phyloP scores from a whole-genome alignment of 2,797 vertebrate species.

The Characodon lateralis region DNA sequence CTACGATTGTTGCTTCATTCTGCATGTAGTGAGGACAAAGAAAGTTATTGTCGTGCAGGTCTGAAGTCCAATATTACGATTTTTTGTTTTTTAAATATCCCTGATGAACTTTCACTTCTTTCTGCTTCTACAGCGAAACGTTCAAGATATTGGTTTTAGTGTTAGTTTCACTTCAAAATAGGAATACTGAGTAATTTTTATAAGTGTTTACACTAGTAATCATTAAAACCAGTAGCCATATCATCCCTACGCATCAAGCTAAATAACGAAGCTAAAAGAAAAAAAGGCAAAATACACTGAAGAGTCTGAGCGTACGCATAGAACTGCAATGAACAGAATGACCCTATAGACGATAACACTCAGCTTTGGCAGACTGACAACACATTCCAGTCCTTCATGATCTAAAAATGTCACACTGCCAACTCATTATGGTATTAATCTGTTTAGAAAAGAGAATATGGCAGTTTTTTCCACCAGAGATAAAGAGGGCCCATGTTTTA shows the following conservation, averaged over 20 bases:
- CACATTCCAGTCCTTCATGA: neutral
- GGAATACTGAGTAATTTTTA: neutral
- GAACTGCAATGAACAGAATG: neutral
- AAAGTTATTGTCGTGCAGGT: neutral
- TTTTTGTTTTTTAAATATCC: neutral
- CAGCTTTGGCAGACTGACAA: neutral
- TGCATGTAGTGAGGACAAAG: neutral
- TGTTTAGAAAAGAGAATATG: neutral
- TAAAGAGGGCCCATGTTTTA: constrained; percentile 52
- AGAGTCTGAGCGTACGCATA: neutral
- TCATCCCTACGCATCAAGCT: neutral
- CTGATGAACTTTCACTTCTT: neutral
- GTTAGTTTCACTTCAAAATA: neutral
- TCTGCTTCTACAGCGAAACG: neutral
- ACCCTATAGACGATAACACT: neutral
- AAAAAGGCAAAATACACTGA: neutral
- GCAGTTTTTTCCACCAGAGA: constrained; percentile 17
- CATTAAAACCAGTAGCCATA: neutral
- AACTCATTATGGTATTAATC: neutral
- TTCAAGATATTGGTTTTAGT: neutral
- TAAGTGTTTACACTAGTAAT: neutral
- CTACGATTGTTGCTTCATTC: neutral
- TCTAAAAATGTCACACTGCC: neutral
- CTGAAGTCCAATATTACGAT: neutral
- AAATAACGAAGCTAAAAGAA: neutral